Evolutionary conservation across 1,140 invertebrate species (phyloP).

Genomic region (Macrobrachium rosenbergii): DNA sequence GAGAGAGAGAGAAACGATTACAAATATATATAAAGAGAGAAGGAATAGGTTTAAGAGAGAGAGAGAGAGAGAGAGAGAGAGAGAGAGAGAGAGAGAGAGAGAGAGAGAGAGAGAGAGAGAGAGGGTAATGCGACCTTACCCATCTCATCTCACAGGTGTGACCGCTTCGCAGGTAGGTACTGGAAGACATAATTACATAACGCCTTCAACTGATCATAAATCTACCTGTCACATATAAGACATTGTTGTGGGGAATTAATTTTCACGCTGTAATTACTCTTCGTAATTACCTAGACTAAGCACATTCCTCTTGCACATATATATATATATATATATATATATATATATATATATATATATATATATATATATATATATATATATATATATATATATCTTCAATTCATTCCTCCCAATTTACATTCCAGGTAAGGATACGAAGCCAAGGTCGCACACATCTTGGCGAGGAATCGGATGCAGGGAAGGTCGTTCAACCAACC

Average conservation of each 20-base stretch:
- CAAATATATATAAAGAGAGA: too few relatives aligned
- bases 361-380: neutral
- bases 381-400: too few relatives aligned
- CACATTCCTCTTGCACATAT: neutral
- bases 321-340: neutral
- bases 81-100: too few relatives aligned
- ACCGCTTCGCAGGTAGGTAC: too few relatives aligned
- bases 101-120: too few relatives aligned
- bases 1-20: too few relatives aligned
- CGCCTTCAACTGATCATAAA: neutral
- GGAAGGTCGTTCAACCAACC: slow-evolving; percentile 38
- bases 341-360: neutral
- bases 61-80: too few relatives aligned
- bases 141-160: too few relatives aligned
- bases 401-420: neutral
- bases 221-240: neutral
- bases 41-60: too few relatives aligned
- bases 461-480: neutral
- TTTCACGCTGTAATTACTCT: neutral
- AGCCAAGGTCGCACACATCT: neutral
- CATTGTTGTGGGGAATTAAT: neutral
- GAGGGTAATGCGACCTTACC: too few relatives aligned
- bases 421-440: neutral
- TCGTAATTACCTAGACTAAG: neutral
- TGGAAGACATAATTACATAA: neutral